phyloP scores from a whole-genome alignment of 2,888 invertebrate species.

The Ennomos erosarius region DNA sequence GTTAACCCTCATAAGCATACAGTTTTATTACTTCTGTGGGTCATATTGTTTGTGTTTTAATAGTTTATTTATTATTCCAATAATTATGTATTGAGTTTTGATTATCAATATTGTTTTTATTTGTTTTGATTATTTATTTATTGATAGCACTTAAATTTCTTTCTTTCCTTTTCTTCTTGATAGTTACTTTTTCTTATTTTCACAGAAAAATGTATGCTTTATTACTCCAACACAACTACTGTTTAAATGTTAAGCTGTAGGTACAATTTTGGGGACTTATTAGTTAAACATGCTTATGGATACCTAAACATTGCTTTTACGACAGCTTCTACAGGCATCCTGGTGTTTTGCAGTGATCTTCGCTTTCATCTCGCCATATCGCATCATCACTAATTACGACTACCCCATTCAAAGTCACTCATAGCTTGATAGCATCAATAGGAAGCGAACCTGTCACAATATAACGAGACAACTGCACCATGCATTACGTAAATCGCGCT shows the following conservation, averaged over 20 bases:
- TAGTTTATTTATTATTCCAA: slow-evolving; percentile 1
- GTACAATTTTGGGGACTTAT: no score
- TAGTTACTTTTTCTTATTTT: no score
- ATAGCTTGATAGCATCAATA: slow-evolving; percentile 19
- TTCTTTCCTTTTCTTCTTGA: no score
- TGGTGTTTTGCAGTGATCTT: not conserved
- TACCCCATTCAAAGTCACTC: not conserved
- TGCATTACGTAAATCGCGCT: slow-evolving; percentile 39
- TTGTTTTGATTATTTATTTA: not conserved
- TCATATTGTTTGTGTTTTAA: slow-evolving; percentile 9
- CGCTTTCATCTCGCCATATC: not conserved
- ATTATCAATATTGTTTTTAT: not conserved
- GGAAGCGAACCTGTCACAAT: slow-evolving; percentile 17
- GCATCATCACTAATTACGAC: not conserved
- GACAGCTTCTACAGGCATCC: not conserved
- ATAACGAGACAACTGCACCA: slow-evolving; percentile 41
- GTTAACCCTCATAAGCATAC: slow-evolving; percentile 27
- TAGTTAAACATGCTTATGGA: no score
- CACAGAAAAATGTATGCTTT: no score
- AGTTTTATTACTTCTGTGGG: slow-evolving; percentile 15
- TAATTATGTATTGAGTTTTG: slow-evolving; percentile 1
- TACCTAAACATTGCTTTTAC: no score
- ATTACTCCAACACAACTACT: no score
- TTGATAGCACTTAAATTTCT: no score
- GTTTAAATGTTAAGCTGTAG: no score